Conservation (phyloP, 2,888 invertebrate genomes). For the Branchinecta sandiegonensis region DNA sequence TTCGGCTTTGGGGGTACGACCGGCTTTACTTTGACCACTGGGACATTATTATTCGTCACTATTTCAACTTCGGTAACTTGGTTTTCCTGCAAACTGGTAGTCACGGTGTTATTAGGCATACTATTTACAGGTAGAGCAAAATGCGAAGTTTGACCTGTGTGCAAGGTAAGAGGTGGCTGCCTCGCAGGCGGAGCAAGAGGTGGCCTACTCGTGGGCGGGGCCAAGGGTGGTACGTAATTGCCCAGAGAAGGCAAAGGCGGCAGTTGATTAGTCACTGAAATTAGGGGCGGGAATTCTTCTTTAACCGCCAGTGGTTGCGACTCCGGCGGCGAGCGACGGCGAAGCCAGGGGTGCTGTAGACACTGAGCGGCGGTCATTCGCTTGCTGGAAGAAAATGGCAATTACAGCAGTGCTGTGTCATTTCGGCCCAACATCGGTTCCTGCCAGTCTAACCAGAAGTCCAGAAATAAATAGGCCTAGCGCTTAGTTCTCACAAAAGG, state of each 20-base stretch:
- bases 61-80: neutral
- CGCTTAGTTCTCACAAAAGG: too few species aligned
- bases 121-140: neutral
- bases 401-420: neutral
- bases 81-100: neutral
- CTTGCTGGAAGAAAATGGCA: conserved; percentile 42
- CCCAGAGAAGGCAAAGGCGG: too few species aligned
- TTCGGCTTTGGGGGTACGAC: neutral
- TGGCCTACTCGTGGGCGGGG: conserved; percentile 20
- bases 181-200: conserved; percentile 28
- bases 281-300: neutral
- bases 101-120: neutral
- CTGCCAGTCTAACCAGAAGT: too few species aligned
- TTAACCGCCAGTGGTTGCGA: conserved; percentile 11
- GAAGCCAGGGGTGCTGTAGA: conserved; percentile 73
- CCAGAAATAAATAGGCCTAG: too few species aligned
- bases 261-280: neutral
- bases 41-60: conserved; percentile 3
- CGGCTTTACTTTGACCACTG: neutral
- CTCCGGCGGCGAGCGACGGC: conserved; percentile 38
- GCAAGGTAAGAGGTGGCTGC: conserved; percentile 13
- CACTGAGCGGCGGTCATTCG: conserved; percentile 70
- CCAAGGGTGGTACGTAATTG: conserved; percentile 26
- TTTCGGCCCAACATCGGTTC: too few species aligned
- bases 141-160: neutral